These are phyloP conservation scores for Nemopilema nomurai DNA, from an alignment of 30 jellyfish, hydroid and myxozoan species.

Conservation along the genomic window DNA sequence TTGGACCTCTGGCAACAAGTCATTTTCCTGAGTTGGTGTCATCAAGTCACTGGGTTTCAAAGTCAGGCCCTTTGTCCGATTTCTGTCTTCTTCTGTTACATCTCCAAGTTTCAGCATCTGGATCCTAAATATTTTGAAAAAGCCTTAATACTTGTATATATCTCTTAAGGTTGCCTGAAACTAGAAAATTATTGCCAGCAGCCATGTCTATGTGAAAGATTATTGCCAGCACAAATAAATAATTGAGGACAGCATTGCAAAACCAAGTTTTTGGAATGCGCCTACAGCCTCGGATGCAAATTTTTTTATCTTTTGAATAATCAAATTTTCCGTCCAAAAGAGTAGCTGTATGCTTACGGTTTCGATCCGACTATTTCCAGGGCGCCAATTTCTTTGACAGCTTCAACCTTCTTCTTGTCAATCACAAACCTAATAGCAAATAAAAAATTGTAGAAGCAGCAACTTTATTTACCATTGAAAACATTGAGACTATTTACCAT, in stretches of 20 bases:
- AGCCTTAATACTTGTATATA: no score
- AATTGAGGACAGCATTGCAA: no score
- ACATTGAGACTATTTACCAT: no score
- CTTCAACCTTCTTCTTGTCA: constrained; percentile 16
- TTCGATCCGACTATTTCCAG: constrained; percentile 8
- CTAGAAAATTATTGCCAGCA: no score
- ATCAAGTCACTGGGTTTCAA: background rate
- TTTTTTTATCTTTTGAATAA: no score
- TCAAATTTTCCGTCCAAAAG: no score
- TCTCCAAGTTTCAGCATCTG: constrained; percentile 16
- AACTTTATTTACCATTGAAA: no score
- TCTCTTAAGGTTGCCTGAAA: no score
- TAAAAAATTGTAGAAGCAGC: background rate
- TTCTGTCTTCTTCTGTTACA: constrained; percentile 16
- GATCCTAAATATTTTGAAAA: background rate
- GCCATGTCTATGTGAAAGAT: no score
- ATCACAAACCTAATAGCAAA: constrained; percentile 7
- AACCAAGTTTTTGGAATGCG: no score
- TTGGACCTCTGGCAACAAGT: background rate
- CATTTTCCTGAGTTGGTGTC: background rate
- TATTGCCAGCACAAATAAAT: no score
- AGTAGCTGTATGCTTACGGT: constrained; percentile 29
- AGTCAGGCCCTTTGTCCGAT: background rate
- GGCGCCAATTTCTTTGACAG: constrained; percentile 33
- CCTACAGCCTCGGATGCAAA: no score